Evolutionary conservation across 2,113 vertebrate species (phyloP), one percentile per base, ranked within the genome.

Genomic region (Heteronetta atricapilla): DNA sequence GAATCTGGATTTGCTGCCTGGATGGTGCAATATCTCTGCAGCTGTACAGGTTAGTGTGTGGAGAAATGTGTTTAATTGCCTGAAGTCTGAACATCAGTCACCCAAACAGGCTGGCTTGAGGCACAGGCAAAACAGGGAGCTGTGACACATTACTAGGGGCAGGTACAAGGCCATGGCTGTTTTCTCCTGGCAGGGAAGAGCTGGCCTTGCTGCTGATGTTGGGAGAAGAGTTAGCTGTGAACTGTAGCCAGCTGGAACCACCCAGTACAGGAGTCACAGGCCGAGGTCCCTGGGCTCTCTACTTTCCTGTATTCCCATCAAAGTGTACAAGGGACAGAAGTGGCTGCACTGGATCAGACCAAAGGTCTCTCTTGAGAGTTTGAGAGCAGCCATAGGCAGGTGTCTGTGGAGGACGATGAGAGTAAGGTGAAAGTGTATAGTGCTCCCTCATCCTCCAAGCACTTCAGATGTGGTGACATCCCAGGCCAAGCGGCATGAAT

Each of bases 291-390:
- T 20, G 18, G 18, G 11, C 6, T 40, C 23, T 80, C 21, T 14
- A 3, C 0, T 2, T 23, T 52, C 50, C 28, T 74, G n/a, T 14
- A 34, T 7, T 21, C 25, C 3, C 38, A 8, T 26, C 64, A 20
- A 17, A 23, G 38, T 4, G 40, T 48, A 55, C 64, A 8, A 22
- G 18, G n/a, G 63, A n/a, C 6, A 34, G 31, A n/a, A 40, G n/a
- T 0, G 0, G 18, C 10, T 53, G 42, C 0, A 0, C 36, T 60
- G 64, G 52, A 12, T 72, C 25, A 19, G 44, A 23, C 4, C 40
- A 36, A 74, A 78, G 12, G 13, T 56, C 13, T 70, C 6, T 78
- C 19, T 40, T 56, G 40, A 11, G 0, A 1, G 21, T 70, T 40
- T 56, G 26, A 56, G 20, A 53, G 5, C 2, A 7, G 18, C 20